Conservation (phyloP, 2,113 vertebrate genomes). For the Pogonocichla stellata region DNA sequence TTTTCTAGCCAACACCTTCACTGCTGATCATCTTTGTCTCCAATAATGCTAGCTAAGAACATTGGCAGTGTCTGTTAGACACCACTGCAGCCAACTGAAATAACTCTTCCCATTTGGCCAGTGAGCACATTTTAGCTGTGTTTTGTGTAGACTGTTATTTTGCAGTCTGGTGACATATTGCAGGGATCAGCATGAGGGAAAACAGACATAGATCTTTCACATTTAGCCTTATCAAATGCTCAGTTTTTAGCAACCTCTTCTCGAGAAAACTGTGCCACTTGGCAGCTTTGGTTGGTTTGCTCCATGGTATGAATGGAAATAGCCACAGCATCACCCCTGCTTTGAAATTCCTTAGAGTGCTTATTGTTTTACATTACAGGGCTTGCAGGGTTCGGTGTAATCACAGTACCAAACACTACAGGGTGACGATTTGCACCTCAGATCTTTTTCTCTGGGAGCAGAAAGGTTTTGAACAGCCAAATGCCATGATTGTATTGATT, state of each 20-base stretch:
- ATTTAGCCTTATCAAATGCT: background rate
- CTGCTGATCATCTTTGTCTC: background rate
- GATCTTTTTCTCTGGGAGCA: background rate
- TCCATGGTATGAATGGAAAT: background rate
- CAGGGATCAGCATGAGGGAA: background rate
- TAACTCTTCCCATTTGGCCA: slow-evolving; percentile 30
- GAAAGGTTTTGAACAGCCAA: background rate
- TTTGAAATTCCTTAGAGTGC: background rate
- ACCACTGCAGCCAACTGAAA: background rate
- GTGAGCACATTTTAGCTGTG: background rate
- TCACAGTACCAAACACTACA: background rate
- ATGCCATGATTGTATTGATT: background rate
- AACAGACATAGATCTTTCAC: slow-evolving; percentile 2
- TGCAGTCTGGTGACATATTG: background rate
- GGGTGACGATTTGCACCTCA: background rate
- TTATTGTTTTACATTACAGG: background rate
- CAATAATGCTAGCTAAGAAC: background rate
- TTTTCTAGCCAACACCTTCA: background rate
- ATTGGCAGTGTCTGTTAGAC: background rate
- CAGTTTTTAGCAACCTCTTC: background rate
- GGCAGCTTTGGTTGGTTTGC: background rate
- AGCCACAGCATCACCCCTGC: background rate
- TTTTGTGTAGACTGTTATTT: background rate
- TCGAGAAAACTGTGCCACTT: background rate
- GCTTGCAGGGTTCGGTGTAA: background rate